phyloP scores from a whole-genome alignment of 2,888 invertebrate species.

The Trichogramma dendrolimi region DNA sequence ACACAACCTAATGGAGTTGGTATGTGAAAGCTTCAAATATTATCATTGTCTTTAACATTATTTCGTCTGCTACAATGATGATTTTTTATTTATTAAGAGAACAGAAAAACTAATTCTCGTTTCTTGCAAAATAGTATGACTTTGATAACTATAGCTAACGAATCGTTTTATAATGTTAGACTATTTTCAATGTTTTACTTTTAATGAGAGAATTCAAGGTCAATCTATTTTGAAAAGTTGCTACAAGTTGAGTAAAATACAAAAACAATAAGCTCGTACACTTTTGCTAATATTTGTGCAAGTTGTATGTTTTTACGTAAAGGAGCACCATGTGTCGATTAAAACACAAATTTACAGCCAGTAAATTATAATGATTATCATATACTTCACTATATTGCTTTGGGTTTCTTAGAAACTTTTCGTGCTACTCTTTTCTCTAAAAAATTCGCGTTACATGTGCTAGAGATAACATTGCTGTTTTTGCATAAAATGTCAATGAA shows the following conservation, averaged over 20 bases:
- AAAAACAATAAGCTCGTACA: slow-evolving; percentile 13
- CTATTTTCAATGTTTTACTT: too few relatives aligned
- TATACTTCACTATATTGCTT: not conserved
- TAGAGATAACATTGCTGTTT: too few relatives aligned
- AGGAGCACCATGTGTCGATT: slow-evolving; percentile 3
- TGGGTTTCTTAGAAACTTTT: slow-evolving; percentile 14
- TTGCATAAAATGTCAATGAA: too few relatives aligned
- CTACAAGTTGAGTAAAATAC: slow-evolving; percentile 8
- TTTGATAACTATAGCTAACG: too few relatives aligned
- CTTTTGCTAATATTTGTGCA: slow-evolving; percentile 14
- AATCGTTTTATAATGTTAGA: too few relatives aligned
- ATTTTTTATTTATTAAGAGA: slow-evolving; percentile 1
- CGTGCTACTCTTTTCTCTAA: not conserved
- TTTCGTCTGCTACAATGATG: not conserved
- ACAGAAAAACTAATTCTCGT: not conserved
- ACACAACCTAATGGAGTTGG: slow-evolving; percentile 66
- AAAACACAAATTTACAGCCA: slow-evolving; percentile 12
- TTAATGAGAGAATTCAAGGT: too few relatives aligned
- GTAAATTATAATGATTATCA: not conserved
- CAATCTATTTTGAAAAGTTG: too few relatives aligned
- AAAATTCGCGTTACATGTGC: too few relatives aligned
- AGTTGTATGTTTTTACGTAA: slow-evolving; percentile 14
- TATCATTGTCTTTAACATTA: not conserved
- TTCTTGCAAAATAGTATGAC: too few relatives aligned
- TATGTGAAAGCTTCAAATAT: slow-evolving; percentile 41